phyloP scores from a whole-genome alignment of 2,797 vertebrate species.

The Crotalus adamanteus region DNA sequence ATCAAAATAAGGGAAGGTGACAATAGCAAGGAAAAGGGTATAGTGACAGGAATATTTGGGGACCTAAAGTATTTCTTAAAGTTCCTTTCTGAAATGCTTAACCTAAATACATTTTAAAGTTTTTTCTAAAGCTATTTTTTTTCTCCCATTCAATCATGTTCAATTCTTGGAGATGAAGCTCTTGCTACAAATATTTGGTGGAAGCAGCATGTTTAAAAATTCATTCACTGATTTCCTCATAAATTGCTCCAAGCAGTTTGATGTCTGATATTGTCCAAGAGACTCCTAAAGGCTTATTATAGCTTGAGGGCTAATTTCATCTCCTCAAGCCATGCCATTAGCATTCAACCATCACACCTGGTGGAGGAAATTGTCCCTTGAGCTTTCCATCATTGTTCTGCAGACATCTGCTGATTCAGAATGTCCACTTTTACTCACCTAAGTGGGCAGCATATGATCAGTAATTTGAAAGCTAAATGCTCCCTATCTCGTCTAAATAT shows the following conservation, averaged over 20 bases:
- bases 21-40: neutral
- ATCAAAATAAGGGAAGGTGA: neutral
- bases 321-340: slow-evolving; percentile 72
- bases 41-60: neutral
- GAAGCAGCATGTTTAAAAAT: slow-evolving; percentile 2
- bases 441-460: slow-evolving; percentile 60
- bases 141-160: neutral
- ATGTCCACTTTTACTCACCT: slow-evolving; percentile 77
- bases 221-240: slow-evolving; percentile 41
- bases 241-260: slow-evolving; percentile 50
- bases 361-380: slow-evolving; percentile 64
- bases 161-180: neutral
- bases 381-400: slow-evolving; percentile 76
- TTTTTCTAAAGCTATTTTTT: neutral
- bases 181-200: slow-evolving; percentile 2
- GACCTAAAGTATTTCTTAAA: neutral
- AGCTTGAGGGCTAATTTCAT: slow-evolving; percentile 72
- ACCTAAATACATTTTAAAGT: neutral
- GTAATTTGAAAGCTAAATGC: slow-evolving; percentile 44
- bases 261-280: slow-evolving; percentile 59
- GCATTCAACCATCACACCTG: slow-evolving; percentile 64
- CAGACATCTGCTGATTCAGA: slow-evolving; percentile 80
- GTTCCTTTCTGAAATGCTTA: neutral
- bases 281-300: slow-evolving; percentile 65
- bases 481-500: slow-evolving; percentile 54